These are phyloP conservation scores for Hyposmocoma kahamanoa DNA, from an alignment of 1,140 invertebrate species.

Conservation along the genomic window DNA sequence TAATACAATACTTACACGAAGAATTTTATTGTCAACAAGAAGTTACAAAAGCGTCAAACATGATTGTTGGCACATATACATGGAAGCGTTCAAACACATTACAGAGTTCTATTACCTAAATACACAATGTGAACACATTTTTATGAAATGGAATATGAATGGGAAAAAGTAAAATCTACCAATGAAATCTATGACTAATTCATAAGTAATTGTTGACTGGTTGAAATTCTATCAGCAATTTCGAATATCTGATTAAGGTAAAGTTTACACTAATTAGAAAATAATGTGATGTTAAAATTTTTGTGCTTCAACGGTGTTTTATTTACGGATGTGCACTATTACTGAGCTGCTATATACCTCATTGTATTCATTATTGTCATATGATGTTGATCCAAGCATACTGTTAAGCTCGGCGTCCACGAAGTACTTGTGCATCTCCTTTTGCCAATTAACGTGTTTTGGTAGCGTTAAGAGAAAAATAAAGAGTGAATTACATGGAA, in stretches of 20 bases:
- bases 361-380: conserved; percentile 76
- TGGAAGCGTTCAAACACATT: conserved; percentile 43
- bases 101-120: conserved; percentile 8
- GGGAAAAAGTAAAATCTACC: not conserved
- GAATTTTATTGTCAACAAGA: no score
- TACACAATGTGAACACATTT: conserved; percentile 5
- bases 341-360: conserved; percentile 71
- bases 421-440: conserved; percentile 83
- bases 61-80: conserved; percentile 44
- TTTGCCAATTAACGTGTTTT: conserved; percentile 68
- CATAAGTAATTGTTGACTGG: not conserved
- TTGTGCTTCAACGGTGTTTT: conserved; percentile 7
- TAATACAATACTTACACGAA: no score
- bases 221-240: not conserved
- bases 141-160: not conserved
- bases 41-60: no score
- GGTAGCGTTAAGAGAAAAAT: conserved; percentile 62
- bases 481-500: conserved; percentile 30
- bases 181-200: not conserved
- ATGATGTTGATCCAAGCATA: conserved; percentile 78
- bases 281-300: conserved; percentile 6
- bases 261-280: not conserved
- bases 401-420: conserved; percentile 82
- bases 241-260: not conserved
- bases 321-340: conserved; percentile 10